Conservation (phyloP, 1,140 invertebrate genomes). For the Pachyrhynchus sulphureomaculatus region DNA sequence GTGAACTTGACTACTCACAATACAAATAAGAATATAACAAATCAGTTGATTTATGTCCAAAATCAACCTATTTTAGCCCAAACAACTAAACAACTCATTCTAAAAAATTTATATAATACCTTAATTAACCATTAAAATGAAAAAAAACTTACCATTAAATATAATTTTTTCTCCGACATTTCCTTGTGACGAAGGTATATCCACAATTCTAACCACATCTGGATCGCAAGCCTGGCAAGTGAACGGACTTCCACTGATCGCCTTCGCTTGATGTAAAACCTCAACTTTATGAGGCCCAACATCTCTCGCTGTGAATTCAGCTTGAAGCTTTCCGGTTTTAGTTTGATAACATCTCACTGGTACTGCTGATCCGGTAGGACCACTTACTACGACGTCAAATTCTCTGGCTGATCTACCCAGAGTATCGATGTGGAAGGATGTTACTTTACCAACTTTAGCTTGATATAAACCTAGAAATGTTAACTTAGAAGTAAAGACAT, state of each 20-base stretch:
- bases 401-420: slow-evolving; percentile 80
- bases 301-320: slow-evolving; percentile 86
- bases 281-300: slow-evolving; percentile 71
- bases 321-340: slow-evolving; percentile 88
- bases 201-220: slow-evolving; percentile 57
- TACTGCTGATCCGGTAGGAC: slow-evolving; percentile 86
- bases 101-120: no score
- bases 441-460: slow-evolving; percentile 73
- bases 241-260: slow-evolving; percentile 93
- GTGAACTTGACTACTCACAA: no score
- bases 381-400: slow-evolving; percentile 87
- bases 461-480: slow-evolving; percentile 70
- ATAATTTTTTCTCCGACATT: slow-evolving; percentile 81
- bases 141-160: slow-evolving; percentile 70
- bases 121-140: not conserved
- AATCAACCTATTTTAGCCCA: no score
- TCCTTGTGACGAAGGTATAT: slow-evolving; percentile 74
- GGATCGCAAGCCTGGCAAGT: slow-evolving; percentile 94
- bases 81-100: no score
- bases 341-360: slow-evolving; percentile 94
- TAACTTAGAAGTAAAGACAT: not conserved
- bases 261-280: slow-evolving; percentile 88
- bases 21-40: no score
- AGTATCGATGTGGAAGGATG: slow-evolving; percentile 87
- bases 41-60: no score